A percentile compares a stretch with the other conserved stretches of the same genome.
Evolutionary conservation across 2,113 vertebrate species (phyloP).

Genomic region (Pycnonotus jocosus): DNA sequence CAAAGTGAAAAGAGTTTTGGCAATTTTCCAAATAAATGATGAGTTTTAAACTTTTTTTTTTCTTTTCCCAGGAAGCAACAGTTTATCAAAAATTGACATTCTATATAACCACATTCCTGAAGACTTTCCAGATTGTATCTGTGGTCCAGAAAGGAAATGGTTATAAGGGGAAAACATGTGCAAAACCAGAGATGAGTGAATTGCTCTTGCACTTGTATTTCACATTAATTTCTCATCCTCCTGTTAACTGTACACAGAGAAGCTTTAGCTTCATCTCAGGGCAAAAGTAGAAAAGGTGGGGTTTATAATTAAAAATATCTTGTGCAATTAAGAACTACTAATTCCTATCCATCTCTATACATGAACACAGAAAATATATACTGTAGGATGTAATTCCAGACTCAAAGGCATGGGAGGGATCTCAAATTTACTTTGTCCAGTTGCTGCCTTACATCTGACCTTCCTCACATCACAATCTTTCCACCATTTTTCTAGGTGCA

Average conservation of each 20-base stretch:
- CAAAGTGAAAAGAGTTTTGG: not conserved
- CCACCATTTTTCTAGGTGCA: not conserved
- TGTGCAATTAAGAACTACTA: not conserved
- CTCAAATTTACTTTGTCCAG: not conserved
- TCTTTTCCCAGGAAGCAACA: not conserved
- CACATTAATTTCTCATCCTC: not conserved
- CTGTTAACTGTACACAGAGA: not conserved
- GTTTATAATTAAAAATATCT: not conserved
- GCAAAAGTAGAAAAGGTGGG: not conserved
- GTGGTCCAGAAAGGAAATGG: not conserved
- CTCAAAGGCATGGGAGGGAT: not conserved
- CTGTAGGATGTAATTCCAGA: not conserved
- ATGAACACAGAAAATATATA: not conserved
- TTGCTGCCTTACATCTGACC: not conserved
- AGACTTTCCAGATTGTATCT: not conserved
- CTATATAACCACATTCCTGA: not conserved
- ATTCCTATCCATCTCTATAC: not conserved
- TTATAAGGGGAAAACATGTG: not conserved
- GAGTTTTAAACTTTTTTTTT: not conserved
- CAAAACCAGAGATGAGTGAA: not conserved
- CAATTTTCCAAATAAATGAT: not conserved
- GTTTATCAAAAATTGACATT: not conserved
- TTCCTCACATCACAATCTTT: not conserved
- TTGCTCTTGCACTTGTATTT: not conserved
- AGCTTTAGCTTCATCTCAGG: not conserved